Evolutionary conservation across 1,140 invertebrate genomes (phyloP).

Genomic region (Drosophila santomea): DNA sequence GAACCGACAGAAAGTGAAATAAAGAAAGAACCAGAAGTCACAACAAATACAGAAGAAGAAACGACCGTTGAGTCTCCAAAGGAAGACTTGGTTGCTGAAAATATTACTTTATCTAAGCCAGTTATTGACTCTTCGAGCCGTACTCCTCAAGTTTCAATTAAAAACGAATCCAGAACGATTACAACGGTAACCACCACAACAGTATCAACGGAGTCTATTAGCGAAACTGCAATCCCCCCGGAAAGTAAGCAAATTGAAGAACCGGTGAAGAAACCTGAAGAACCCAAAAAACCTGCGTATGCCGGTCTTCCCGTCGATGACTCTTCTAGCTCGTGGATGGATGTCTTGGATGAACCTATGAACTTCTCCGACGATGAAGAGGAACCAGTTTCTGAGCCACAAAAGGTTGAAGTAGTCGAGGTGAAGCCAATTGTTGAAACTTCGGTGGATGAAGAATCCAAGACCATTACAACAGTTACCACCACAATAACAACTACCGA

Average conservation of each 20-base stretch:
- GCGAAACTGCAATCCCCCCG: slow-evolving; percentile 10
- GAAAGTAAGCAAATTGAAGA: background rate
- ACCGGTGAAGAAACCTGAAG: background rate
- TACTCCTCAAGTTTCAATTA: too few relatives aligned
- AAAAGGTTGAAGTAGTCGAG: background rate
- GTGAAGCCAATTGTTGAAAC: background rate
- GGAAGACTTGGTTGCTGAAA: too few relatives aligned
- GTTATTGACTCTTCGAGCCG: too few relatives aligned
- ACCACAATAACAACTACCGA: slow-evolving; percentile 7
- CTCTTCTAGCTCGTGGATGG: slow-evolving; percentile 84
- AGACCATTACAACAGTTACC: slow-evolving; percentile 1
- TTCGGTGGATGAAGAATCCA: slow-evolving; percentile 1
- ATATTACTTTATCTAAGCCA: too few relatives aligned
- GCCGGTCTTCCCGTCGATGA: background rate
- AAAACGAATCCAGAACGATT: background rate
- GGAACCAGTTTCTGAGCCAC: background rate
- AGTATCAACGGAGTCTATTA: slow-evolving; percentile 13
- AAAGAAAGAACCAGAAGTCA: background rate
- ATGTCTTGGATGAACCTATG: slow-evolving; percentile 84
- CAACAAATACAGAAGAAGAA: background rate
- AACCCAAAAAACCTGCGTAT: background rate
- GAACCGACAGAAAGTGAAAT: too few relatives aligned
- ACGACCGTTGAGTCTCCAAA: too few relatives aligned
- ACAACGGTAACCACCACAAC: background rate
- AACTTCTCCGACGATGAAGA: slow-evolving; percentile 39